phyloP scores from a whole-genome alignment of 1,140 invertebrate genomes.

The Papilio helenus region DNA sequence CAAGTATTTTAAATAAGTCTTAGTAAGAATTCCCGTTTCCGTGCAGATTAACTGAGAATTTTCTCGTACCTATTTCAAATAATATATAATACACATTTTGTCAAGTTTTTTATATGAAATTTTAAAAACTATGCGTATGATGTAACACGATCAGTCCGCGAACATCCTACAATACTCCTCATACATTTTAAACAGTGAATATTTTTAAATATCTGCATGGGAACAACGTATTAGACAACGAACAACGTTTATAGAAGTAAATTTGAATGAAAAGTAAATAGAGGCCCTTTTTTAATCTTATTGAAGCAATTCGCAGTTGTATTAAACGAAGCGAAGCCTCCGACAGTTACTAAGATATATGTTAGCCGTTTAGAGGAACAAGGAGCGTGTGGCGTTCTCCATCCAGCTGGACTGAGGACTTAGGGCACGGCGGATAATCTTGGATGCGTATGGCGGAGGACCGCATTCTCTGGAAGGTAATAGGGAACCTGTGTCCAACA shows the following conservation, averaged over 20 bases:
- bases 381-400: too few relatives aligned
- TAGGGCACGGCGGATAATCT: too few relatives aligned
- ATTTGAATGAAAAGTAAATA: background rate
- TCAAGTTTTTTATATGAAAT: background rate
- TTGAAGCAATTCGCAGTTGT: background rate
- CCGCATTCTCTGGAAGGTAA: too few relatives aligned
- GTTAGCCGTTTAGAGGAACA: background rate
- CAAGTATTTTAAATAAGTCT: background rate
- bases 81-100: background rate
- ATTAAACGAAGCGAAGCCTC: background rate
- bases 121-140: background rate
- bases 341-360: background rate
- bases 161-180: slow-evolving; percentile 6
- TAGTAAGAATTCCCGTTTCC: background rate
- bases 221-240: background rate
- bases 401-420: too few relatives aligned
- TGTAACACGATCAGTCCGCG: background rate
- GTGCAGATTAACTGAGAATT: background rate
- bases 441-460: too few relatives aligned
- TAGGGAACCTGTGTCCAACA: too few relatives aligned
- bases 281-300: background rate
- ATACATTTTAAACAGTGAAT: slow-evolving; percentile 6
- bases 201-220: background rate
- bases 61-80: background rate
- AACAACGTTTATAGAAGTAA: background rate